Percentiles rank a stretch among this genome's conserved stretches.
phyloP scores from a whole-genome alignment of 1,140 invertebrate species.

The Zaprionus africanus region DNA sequence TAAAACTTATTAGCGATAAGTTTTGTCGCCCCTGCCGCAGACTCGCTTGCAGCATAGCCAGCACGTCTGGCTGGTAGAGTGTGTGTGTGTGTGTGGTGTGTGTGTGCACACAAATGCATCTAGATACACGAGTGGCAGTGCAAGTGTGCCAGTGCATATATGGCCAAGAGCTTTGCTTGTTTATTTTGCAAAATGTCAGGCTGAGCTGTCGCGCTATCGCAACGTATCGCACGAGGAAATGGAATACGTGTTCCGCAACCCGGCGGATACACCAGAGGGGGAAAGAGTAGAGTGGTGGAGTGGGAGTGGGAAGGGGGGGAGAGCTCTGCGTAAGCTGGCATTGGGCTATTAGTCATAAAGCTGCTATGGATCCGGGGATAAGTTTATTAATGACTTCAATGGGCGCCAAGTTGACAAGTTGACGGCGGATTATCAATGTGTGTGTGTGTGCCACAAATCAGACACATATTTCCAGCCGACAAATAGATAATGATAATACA shows the following conservation, averaged over 20 bases:
- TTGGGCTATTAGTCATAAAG: slow-evolving; percentile 75
- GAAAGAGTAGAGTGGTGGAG: background rate
- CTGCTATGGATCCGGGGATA: slow-evolving; percentile 60
- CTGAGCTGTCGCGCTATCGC: slow-evolving; percentile 15
- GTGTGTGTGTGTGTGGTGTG: slow-evolving; percentile 2
- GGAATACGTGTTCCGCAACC: slow-evolving; percentile 30
- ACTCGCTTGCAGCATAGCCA: background rate
- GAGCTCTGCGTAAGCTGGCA: slow-evolving; percentile 40
- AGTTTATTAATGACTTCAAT: slow-evolving; percentile 67
- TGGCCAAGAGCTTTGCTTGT: slow-evolving; percentile 43
- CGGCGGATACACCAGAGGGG: slow-evolving; percentile 15
- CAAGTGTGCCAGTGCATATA: slow-evolving; percentile 6
- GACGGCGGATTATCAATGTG: slow-evolving; percentile 4
- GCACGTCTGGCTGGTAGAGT: background rate
- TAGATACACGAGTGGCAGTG: slow-evolving; percentile 10
- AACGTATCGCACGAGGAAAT: slow-evolving; percentile 59
- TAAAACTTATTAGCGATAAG: slow-evolving; percentile 80
- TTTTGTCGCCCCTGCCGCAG: slow-evolving; percentile 52
- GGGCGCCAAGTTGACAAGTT: slow-evolving; percentile 35
- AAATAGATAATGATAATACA: slow-evolving; percentile 5
- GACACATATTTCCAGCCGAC: slow-evolving; percentile 1
- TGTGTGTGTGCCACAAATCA: slow-evolving; percentile 6
- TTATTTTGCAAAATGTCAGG: slow-evolving; percentile 44
- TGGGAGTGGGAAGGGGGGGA: background rate
- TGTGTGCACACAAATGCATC: slow-evolving; percentile 22